phyloP scores from a whole-genome alignment of 1,140 invertebrate species.

The Prorops nasuta region DNA sequence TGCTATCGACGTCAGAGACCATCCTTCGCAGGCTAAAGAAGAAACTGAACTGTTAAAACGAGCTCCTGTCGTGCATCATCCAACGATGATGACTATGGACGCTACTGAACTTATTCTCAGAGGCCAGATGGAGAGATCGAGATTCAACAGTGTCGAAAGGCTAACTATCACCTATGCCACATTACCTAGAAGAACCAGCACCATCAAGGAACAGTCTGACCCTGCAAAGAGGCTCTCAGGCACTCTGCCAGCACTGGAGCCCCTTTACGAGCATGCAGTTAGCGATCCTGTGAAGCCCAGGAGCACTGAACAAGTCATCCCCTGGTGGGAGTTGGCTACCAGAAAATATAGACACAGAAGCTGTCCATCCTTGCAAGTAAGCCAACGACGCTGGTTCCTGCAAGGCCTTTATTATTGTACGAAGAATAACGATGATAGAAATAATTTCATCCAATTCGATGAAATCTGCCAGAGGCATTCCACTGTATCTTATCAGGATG shows the following conservation, averaged over 20 bases:
- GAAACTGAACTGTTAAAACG: neutral
- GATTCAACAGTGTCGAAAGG: too few relatives aligned
- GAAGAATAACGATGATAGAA: constrained; percentile 2
- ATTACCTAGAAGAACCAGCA: constrained; percentile 35
- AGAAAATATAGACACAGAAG: constrained; percentile 69
- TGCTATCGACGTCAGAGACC: constrained; percentile 29
- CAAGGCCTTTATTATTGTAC: neutral
- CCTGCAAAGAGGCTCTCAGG: constrained; percentile 42
- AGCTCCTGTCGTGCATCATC: constrained; percentile 3
- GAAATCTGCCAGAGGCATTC: constrained; percentile 3
- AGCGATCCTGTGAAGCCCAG: constrained; percentile 47
- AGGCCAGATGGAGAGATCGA: constrained; percentile 26
- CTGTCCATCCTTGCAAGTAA: constrained; percentile 68
- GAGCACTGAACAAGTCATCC: constrained; percentile 56
- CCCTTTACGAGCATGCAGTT: constrained; percentile 52
- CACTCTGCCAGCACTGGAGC: constrained; percentile 45
- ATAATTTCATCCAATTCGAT: constrained; percentile 21
- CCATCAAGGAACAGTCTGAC: constrained; percentile 27
- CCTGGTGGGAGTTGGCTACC: constrained; percentile 84
- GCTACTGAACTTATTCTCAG: constrained; percentile 44
- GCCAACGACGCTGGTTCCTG: neutral
- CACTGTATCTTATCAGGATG: too few relatives aligned
- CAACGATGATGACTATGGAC: constrained; percentile 38
- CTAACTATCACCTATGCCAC: constrained; percentile 42
- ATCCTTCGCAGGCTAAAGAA: neutral